phyloP scores from a whole-genome alignment of 2,888 invertebrate genomes.

The Peribatodes rhomboidaria region DNA sequence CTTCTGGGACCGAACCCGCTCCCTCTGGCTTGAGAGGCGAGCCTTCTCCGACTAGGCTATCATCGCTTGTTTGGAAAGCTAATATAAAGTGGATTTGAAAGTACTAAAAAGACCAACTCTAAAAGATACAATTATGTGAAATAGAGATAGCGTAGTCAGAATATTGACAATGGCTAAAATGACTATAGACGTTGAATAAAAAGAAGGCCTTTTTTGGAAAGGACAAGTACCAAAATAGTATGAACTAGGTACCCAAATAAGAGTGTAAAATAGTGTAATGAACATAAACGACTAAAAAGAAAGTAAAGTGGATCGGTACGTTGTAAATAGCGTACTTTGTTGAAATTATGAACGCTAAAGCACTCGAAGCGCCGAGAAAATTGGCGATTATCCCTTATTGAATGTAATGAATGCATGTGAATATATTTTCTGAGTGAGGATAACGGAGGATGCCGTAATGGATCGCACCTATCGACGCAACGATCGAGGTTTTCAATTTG shows the following conservation, averaged over 20 bases:
- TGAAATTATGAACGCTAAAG: conserved; percentile 25
- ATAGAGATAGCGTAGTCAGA: no score
- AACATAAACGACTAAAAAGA: conserved; percentile 4
- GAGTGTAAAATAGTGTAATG: background rate
- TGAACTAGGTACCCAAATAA: background rate
- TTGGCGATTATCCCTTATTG: conserved; percentile 27
- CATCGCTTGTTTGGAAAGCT: no score
- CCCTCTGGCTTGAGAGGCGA: no score
- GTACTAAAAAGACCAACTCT: no score
- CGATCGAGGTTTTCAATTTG: conserved; percentile 5
- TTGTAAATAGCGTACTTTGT: conserved; percentile 24
- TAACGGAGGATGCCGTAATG: conserved; percentile 7
- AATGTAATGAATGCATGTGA: conserved; percentile 21
- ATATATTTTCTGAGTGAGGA: conserved; percentile 5
- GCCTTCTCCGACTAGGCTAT: no score
- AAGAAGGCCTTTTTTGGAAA: no score
- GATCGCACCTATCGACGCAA: conserved; percentile 1
- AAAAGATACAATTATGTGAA: no score
- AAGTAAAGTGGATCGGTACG: conserved; percentile 3
- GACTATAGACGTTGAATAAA: no score
- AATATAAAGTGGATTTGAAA: no score
- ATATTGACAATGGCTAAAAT: no score
- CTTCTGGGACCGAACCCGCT: no score
- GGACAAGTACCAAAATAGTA: no score
- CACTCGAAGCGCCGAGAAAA: conserved; percentile 17